Base-by-base conservation (phyloP, 2,797 vertebrate species). In the Semotilus atromaculatus region DNA sequence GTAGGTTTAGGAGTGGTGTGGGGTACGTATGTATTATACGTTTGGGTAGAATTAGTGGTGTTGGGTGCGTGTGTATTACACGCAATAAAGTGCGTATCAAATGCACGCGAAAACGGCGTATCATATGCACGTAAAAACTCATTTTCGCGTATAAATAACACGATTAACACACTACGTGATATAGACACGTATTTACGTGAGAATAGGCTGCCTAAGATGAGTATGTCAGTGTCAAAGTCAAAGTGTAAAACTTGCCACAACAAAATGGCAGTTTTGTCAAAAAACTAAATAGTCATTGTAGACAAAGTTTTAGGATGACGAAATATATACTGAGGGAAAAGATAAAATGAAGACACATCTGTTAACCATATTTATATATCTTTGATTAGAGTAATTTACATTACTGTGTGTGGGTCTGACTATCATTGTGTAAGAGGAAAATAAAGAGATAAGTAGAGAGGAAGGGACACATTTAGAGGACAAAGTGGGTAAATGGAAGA, bases 401-500 rank as follows among this genome's bases (percentile, higher is more conserved):
- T n/a, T 21, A n/a, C 23, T 16, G 11, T 43, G 38, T 0, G 1
- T 26, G 10, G 23, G 6, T n/a, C 13, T 26, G 13, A 45, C 70
- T 45, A 14, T 26, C n/a, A 72, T 26, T 36, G 13, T 36, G 19
- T 38, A 55, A 75, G 36, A 75, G 34, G 4, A 58, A 77, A 40
- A 21, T 23, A 21, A 60, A 76, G 8, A 62, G 16, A 43, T 29
- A 62, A 29, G 29, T 0, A 18, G n/a, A 40, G 23, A 21, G 55
- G 31, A 62, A 19, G 36, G 36, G 26, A 62, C 5, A 19, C 1
- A 40, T 34, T 82, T 73, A 19, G 23, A 73, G 29, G 14, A 31
- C 29, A 73, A 62, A 82, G 40, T 26, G 13, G 21, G 29, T 45
- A 64, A 82, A 36, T 38, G 43, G 21, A 82, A 36, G 29, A n/a